phyloP scores from a whole-genome alignment of 2,113 vertebrate species.

The Lota lota region DNA sequence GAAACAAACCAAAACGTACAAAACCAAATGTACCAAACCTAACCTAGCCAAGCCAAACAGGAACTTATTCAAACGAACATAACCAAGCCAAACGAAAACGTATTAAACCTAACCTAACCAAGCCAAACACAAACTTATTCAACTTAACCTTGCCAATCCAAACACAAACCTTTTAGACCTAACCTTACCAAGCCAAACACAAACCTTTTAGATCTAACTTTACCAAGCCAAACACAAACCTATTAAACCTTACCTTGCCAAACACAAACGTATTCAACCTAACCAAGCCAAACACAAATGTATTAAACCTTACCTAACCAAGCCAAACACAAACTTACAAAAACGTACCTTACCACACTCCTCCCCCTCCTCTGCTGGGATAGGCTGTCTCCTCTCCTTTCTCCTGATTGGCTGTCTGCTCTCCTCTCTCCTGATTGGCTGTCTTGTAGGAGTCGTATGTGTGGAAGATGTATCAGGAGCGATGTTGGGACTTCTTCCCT shows the following conservation, averaged over 20 bases:
- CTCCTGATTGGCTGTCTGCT: background rate
- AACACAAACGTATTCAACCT: no score
- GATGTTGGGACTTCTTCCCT: slow-evolving; percentile 92
- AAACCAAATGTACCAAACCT: background rate
- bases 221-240: no score
- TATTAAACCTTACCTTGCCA: no score
- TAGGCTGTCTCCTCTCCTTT: no score
- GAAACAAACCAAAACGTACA: background rate
- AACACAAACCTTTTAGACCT: background rate
- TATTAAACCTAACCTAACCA: background rate
- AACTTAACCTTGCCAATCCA: background rate
- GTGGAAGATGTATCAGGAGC: slow-evolving; percentile 93
- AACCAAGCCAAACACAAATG: no score
- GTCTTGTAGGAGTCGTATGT: slow-evolving; percentile 85
- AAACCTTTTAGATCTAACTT: no score
- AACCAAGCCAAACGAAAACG: background rate
- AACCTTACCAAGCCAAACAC: background rate
- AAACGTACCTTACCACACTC: no score
- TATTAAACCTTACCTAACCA: no score
- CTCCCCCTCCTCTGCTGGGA: background rate
- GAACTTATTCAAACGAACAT: background rate
- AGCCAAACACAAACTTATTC: background rate
- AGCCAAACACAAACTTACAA: no score
- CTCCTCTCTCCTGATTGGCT: background rate
- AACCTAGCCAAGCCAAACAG: background rate